These are phyloP conservation scores for Alectura lathami DNA, from an alignment of 2,113 vertebrate species.

Conservation along the genomic window DNA sequence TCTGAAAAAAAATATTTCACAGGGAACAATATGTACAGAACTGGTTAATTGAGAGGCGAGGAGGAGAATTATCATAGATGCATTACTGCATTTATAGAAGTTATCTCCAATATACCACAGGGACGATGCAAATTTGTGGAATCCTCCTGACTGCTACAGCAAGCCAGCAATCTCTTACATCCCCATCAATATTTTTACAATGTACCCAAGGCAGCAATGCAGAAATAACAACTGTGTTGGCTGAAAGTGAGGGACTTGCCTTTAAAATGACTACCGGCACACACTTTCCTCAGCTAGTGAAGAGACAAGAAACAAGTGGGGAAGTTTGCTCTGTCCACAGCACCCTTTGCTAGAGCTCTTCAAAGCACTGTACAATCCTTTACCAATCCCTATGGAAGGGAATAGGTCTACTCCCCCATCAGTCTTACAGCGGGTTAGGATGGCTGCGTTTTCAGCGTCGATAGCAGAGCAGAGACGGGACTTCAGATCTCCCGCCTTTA, in stretches of 20 bases:
- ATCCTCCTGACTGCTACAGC: slow-evolving; percentile 33
- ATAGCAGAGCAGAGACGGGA: background rate
- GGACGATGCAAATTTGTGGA: background rate
- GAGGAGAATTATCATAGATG: slow-evolving; percentile 59
- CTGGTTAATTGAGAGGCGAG: slow-evolving; percentile 55
- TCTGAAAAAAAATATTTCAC: slow-evolving; percentile 58
- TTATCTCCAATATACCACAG: slow-evolving; percentile 5
- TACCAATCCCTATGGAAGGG: too few species aligned
- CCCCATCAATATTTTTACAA: background rate
- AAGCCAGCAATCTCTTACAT: slow-evolving; percentile 24
- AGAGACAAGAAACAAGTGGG: background rate
- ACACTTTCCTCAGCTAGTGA: background rate
- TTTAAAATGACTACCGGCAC: background rate
- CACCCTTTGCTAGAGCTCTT: background rate
- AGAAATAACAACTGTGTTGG: slow-evolving; percentile 33
- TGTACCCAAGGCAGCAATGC: background rate
- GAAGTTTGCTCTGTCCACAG: background rate
- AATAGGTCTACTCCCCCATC: background rate
- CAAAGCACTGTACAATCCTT: background rate
- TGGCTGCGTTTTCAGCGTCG: background rate
- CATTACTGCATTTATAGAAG: slow-evolving; percentile 55
- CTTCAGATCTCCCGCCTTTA: background rate
- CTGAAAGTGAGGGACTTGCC: background rate
- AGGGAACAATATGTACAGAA: slow-evolving; percentile 67
- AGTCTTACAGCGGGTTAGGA: background rate